Base-by-base conservation (phyloP, 2,113 vertebrate species). In the Pomatorhinus ruficollis region DNA sequence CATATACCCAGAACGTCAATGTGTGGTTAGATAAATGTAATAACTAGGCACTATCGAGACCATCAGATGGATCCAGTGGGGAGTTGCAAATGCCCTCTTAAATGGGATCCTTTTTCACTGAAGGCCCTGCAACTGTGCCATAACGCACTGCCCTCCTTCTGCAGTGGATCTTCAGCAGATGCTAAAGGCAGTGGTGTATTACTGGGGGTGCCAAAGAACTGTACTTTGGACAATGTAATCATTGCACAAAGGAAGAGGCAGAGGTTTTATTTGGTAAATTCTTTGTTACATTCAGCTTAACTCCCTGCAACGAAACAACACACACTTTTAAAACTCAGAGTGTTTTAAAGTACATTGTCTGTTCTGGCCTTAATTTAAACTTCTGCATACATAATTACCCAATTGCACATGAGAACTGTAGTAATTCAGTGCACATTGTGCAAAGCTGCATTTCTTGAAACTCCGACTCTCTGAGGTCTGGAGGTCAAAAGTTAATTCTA, bases 401-500 rank as follows among this genome's bases (percentile, higher is more conserved):
- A 10, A 15, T 31, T 61, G 56, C 70, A 68, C n/a, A 7, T 45
- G 44, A 87, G 89, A 89, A 71, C 83, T 82, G 81, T 52, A 82
- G 28, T 75, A 84, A 77, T 91, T 93, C 74, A 45, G 20, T 53
- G 56, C 44, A 71, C 52, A 60, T 72, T 16, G 4, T 56, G 33
- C 49, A 89, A 84, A 91, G 61, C 89, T 89, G 61, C 53, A 13
- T 60, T 87, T 91, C 95, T 92, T 92, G 74, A 82, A 87, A 72
- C 53, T 92, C 60, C 0, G 2, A 20, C 64, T 92, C 70, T 83
- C 83, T 68, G 65, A 95, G 87, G 83, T 60, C 84, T 71, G n/a
- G 65, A 89, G 91, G 93, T 95, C 94, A 94, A 84, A 95, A 93
- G 94, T 95, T 91, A 94, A 82, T 82, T 95, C 61, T 89, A 68